phyloP scores from a whole-genome alignment of 2,888 invertebrate genomes.

The Heliconius sara region DNA sequence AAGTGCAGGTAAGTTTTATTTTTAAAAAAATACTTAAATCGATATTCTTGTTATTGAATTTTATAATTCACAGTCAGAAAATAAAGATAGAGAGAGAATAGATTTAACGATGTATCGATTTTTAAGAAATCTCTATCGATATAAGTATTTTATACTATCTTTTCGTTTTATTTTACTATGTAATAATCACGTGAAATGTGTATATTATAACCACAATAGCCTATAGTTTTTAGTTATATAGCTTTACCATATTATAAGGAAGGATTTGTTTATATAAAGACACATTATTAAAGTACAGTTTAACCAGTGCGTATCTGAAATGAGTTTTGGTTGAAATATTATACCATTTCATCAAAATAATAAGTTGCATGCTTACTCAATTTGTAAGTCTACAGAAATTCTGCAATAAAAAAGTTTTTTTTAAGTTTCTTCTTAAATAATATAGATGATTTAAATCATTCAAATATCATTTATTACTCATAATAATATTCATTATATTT shows the following conservation, averaged over 20 bases:
- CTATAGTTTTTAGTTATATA: constrained; percentile 8
- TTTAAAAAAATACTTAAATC: constrained; percentile 5
- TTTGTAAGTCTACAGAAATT: neutral
- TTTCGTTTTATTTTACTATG: neutral
- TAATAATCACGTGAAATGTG: neutral
- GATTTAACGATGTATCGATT: neutral
- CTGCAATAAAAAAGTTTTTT: neutral
- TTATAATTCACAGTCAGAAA: no score
- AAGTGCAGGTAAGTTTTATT: constrained; percentile 2
- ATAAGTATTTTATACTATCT: neutral
- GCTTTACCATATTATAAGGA: constrained; percentile 4
- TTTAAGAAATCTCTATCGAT: neutral
- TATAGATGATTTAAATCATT: constrained; percentile 1
- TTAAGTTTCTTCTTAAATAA: neutral
- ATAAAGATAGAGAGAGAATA: no score
- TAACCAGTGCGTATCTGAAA: neutral
- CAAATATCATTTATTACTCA: neutral
- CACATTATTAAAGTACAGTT: neutral
- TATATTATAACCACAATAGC: constrained; percentile 8
- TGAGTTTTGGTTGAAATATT: neutral
- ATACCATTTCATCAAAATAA: neutral
- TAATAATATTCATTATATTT: neutral
- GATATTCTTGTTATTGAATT: neutral
- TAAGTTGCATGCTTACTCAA: neutral
- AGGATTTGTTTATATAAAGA: neutral